Percentiles rank a stretch among this genome's conserved stretches.
These are phyloP conservation scores for Boleophthalmus pectinirostris DNA, from an alignment of 2,113 vertebrate genomes.

Conservation along the genomic window DNA sequence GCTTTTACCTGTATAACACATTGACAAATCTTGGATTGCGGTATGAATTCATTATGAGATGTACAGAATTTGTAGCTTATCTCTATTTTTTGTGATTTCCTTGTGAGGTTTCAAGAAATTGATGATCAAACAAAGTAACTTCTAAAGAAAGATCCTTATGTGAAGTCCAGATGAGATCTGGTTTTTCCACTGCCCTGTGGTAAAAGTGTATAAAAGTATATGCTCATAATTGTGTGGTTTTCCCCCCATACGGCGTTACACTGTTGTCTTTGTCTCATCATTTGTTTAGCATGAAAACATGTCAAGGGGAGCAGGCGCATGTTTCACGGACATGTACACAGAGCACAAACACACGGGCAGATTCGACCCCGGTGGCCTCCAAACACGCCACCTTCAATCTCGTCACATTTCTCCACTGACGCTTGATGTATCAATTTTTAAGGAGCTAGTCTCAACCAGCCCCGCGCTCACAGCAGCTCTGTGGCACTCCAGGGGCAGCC, in stretches of 20 bases:
- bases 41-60: not conserved
- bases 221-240: not conserved
- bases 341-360: constrained; percentile 50
- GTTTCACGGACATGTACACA: constrained; percentile 53
- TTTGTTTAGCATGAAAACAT: constrained; percentile 46
- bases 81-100: no score
- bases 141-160: not conserved
- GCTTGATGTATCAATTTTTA: constrained; percentile 78
- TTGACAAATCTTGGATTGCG: not conserved
- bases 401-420: constrained; percentile 68
- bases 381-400: constrained; percentile 67
- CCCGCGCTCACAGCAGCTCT: constrained; percentile 45
- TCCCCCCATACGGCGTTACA: not conserved
- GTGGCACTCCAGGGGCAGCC: constrained; percentile 63
- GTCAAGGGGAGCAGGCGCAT: constrained; percentile 27
- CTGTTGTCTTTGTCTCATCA: not conserved
- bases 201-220: not conserved
- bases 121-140: not conserved
- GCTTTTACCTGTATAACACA: not conserved
- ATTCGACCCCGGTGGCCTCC: constrained; percentile 54
- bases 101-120: not conserved
- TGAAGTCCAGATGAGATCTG: not conserved
- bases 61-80: not conserved
- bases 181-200: not conserved
- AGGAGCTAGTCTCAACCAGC: constrained; percentile 58